Base-by-base conservation (phyloP, 2,888 invertebrate species). In the Tanypteryx hageni region DNA sequence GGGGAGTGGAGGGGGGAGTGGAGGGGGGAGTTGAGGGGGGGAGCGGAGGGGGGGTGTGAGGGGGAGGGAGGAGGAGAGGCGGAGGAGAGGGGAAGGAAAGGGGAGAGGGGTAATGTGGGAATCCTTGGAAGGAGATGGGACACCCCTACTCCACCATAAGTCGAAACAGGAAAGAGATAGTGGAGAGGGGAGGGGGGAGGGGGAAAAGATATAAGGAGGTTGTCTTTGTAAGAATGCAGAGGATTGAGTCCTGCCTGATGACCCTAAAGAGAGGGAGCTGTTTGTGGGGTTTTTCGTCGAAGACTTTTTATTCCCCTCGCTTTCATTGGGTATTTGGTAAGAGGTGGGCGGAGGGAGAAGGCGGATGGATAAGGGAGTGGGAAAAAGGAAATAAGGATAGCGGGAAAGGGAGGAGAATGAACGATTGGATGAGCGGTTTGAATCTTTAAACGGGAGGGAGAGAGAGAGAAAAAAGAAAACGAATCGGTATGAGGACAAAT, bases 201-300 rank as follows among this genome's bases (percentile, higher is more conserved):
- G 44, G 5, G 44, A 5, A n/a, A 44, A 44, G 44, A 44, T 44
- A 44, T 44, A 44, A 44, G 27, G 16, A 76, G 76, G 22, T 76
- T 76, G 76, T 76, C 76, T 76, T 3, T 13, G 76, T 22, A 76
- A 76, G 76, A 76, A 76, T 76, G 76, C 76, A 27, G 27, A 22
- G 76, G 76, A 76, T 76, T 76, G 76, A 76, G 76, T 76, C 76
- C 76, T 27, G 76, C 22, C 76, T 27, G 76, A 76, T 0, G 27
- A 27, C 27, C 76, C 76, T 76, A 22, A 76, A 76, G 27, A 76
- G 76, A 76, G 76, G 76, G 8, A 76, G 76, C 76, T 11, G 76
- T 76, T 44, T 44, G 44, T 44, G 44, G 44, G 44, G 44, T 44
- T 44, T 44, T 44, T 44, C 44, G 44, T 44, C 44, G 44, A 5